Conservation (phyloP, 2,888 invertebrate genomes). For the Cataglyphis albicans region DNA sequence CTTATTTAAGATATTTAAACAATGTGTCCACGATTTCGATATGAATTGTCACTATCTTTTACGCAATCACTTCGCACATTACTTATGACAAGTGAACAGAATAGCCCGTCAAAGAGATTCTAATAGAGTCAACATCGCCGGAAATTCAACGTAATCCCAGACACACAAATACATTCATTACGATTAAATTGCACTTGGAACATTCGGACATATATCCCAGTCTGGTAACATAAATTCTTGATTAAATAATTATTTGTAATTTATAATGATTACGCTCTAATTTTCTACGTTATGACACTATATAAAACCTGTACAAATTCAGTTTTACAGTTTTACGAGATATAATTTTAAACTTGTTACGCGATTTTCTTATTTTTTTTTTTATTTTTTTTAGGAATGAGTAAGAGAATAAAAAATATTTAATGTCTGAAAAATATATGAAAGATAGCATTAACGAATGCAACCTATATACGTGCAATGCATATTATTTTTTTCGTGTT, state of each 20-base stretch:
- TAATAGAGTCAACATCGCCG: constrained; percentile 24
- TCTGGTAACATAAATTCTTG: neutral
- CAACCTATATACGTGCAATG: neutral
- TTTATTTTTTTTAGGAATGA: neutral
- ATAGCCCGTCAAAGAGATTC: constrained; percentile 39
- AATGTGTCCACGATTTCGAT: neutral
- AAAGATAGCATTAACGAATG: neutral
- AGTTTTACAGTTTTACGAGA: neutral
- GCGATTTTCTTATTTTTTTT: neutral
- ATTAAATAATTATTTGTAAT: constrained; percentile 1
- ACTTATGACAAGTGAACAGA: neutral
- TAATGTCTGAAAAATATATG: neutral
- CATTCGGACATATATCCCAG: neutral
- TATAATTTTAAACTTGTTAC: neutral
- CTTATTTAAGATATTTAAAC: neutral
- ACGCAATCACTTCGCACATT: neutral
- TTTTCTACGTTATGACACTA: neutral
- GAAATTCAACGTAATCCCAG: constrained; percentile 26
- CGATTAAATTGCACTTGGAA: constrained; percentile 13
- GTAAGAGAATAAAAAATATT: neutral
- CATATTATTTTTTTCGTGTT: neutral
- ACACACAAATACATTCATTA: constrained; percentile 26
- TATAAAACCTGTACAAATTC: neutral
- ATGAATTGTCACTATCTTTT: neutral
- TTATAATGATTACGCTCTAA: neutral